A percentile compares a stretch with the other conserved stretches of the same genome.
phyloP scores from a whole-genome alignment of 2,888 invertebrate genomes.

The Tethea ocularis region DNA sequence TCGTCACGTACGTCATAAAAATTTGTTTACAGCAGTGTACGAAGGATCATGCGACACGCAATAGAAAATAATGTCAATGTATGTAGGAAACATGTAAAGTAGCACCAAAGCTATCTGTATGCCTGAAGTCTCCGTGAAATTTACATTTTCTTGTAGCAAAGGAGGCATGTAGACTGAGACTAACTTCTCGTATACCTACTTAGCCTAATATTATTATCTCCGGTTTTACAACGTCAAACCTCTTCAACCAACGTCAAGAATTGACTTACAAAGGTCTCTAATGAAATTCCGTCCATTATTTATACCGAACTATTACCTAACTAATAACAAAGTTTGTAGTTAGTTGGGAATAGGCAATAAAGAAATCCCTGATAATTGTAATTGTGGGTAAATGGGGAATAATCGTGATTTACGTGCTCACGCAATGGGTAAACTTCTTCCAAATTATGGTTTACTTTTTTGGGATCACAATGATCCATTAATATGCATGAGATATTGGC shows the following conservation, averaged over 20 bases:
- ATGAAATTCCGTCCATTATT: conserved; percentile 1
- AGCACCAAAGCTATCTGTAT: conserved; percentile 28
- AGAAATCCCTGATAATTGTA: not conserved
- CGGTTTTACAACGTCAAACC: conserved; percentile 39
- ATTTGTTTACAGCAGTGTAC: conserved; percentile 25
- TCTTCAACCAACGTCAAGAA: conserved; percentile 41
- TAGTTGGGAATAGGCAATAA: not conserved
- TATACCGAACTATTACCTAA: not conserved
- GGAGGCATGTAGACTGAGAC: conserved; percentile 46
- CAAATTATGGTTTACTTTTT: not conserved
- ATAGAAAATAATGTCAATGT: conserved; percentile 30
- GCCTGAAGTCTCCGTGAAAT: conserved; percentile 38
- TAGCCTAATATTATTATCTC: conserved; percentile 57
- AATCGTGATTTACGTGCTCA: conserved; percentile 7
- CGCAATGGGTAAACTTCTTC: not conserved
- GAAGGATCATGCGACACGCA: conserved; percentile 29
- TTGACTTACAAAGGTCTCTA: not conserved
- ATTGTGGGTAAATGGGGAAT: not conserved
- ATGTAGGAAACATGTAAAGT: conserved; percentile 30
- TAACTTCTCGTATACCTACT: conserved; percentile 46
- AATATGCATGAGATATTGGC: not conserved
- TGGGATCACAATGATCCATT: not conserved
- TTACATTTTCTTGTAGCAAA: conserved; percentile 60
- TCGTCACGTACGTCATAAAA: conserved; percentile 20
- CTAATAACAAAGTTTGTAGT: not conserved